Evolutionary conservation across 1,140 invertebrate genomes (phyloP).

Genomic region (Rhyacophila brunnea): DNA sequence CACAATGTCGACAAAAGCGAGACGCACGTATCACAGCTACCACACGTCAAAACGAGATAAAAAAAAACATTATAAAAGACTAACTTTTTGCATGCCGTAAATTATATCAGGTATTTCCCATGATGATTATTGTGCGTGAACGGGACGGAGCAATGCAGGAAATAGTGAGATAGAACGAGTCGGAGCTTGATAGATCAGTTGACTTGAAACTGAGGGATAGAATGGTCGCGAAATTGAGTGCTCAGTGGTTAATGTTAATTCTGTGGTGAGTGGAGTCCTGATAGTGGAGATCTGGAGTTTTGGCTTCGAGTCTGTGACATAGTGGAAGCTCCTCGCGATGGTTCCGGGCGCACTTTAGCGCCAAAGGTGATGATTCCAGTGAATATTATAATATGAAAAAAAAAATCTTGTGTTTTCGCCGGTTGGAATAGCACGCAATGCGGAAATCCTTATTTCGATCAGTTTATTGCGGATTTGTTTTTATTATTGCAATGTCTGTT

Average conservation of each 20-base stretch:
- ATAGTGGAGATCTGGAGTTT: too few relatives aligned
- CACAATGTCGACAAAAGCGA: conserved; percentile 8
- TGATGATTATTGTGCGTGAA: conserved; percentile 32
- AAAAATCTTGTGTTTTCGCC: too few relatives aligned
- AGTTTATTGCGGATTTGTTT: too few relatives aligned
- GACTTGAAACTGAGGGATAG: conserved; percentile 25
- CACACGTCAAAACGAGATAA: too few relatives aligned
- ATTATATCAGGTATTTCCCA: conserved; percentile 37
- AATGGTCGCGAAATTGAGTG: conserved; percentile 26
- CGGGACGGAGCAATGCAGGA: conserved; percentile 22
- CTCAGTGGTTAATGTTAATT: not conserved
- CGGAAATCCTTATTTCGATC: too few relatives aligned
- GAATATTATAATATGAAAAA: too few relatives aligned
- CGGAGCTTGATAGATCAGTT: conserved; percentile 20
- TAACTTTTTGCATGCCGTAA: conserved; percentile 31
- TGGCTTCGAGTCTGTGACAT: not conserved
- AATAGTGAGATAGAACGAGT: conserved; percentile 17
- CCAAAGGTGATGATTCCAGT: conserved; percentile 10
- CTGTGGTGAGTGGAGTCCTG: too few relatives aligned
- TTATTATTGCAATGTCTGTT: too few relatives aligned
- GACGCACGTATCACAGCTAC: conserved; percentile 11
- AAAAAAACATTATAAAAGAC: conserved; percentile 2
- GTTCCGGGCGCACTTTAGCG: conserved; percentile 5
- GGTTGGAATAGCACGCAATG: too few relatives aligned
- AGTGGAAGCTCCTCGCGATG: conserved; percentile 15